Evolutionary conservation across 2,113 vertebrate genomes (phyloP), one percentile per base, ranked within the genome.

Genomic region (Catharus fuscescens): DNA sequence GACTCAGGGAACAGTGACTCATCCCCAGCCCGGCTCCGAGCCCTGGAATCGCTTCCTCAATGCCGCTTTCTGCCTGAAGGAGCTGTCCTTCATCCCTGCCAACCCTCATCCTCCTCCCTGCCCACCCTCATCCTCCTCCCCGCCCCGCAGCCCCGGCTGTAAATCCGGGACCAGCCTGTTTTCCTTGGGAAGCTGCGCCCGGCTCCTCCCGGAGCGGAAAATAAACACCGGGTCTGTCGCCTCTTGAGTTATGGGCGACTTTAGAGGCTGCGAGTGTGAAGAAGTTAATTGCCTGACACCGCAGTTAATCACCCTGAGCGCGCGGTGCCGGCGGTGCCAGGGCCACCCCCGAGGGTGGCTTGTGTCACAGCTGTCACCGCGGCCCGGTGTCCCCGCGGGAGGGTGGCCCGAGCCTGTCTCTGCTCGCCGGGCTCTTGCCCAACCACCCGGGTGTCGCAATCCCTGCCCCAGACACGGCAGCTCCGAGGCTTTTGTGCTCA

Each of bases 271-370:
- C 80, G 24, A 79, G 95, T 92, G 97, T 88, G 95, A 94, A 62
- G 5, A 92, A 82, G 91, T 88, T 88, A 97, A 97, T 92, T 52
- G 92, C 38, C 74, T 84, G 45, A 70, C 96, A 96, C 65, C 60
- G 54, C 67, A 6, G 32, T 88, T 93, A 88, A 96, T 95, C 74
- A 88, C 91, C 26, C 60, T 4, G 57, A 44, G 69, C 16, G 59
- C 38, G 38, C 38, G 38, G 38, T 38, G 38, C 38, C 10, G 38
- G 64, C 57, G 6, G 59, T 69, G 77, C 61, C 91, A 71, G 70
- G 50, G 71, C 86, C 66, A 53, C 47, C 66, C 34, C 14, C 1
- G 23, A 36, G 61, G 16, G 8, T n/a, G 70, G 23, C 14, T 23
- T 3, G 47, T 24, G 88, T 59, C 38, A 50, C 16, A 67, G 8